Percentiles rank a stretch among this genome's conserved stretches.
Evolutionary conservation across 2,797 vertebrate species (phyloP).

Genomic region (Brachyrhaphis roseni): DNA sequence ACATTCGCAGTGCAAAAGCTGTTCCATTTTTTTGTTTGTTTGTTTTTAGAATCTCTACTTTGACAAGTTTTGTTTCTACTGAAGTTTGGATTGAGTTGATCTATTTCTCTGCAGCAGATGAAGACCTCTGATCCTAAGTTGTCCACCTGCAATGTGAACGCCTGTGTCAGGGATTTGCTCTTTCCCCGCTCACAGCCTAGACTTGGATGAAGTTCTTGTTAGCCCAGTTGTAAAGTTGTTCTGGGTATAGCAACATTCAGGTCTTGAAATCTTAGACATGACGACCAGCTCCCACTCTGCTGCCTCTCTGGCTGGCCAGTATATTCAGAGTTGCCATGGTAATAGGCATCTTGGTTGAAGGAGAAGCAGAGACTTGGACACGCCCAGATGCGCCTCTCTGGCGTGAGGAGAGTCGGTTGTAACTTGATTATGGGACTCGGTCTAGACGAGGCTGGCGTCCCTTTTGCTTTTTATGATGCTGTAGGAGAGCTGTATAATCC

Average conservation of each 20-base stretch:
- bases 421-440: slow-evolving; percentile 73
- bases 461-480: slow-evolving; percentile 52
- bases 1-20: neutral
- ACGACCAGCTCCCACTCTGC: slow-evolving; percentile 57
- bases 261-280: slow-evolving; percentile 33
- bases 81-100: too few species aligned
- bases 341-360: slow-evolving; percentile 28
- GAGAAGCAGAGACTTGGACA: slow-evolving; percentile 38
- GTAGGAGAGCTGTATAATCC: slow-evolving; percentile 48
- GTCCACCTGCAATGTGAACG: neutral
- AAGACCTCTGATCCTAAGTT: neutral
- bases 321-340: slow-evolving; percentile 67
- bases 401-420: slow-evolving; percentile 45
- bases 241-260: neutral
- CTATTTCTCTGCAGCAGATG: neutral
- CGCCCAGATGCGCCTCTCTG: slow-evolving; percentile 48
- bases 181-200: neutral
- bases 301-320: slow-evolving; percentile 51
- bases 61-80: neutral
- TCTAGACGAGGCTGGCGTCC: slow-evolving; percentile 66
- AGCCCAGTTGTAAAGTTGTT: slow-evolving; percentile 10
- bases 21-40: neutral
- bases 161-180: neutral
- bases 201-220: slow-evolving; percentile 12
- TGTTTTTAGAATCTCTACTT: neutral